Evolutionary conservation across 2,797 vertebrate species (phyloP), one percentile per base, ranked within the genome.

Genomic region (Falco naumanni): DNA sequence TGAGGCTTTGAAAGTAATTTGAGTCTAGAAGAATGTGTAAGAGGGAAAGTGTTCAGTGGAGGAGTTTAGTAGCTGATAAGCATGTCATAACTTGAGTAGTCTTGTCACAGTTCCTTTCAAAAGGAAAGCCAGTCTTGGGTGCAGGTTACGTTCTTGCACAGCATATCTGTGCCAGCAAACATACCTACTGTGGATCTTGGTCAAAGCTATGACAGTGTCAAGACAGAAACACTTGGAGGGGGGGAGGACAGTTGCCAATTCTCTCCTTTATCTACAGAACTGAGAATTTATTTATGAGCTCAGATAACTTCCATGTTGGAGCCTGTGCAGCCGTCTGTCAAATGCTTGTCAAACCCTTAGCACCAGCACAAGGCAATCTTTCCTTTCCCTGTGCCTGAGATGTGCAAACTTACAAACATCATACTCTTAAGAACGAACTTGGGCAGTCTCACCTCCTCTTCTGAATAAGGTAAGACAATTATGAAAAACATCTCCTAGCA

Each of bases 61-160:
- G 47, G 51, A 37, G 37, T 22, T 51, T 2, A 28, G 63, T 3
- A 24, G 79, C 50, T 66, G 70, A 9, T 37, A 4, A 63, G 24
- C 3, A 0, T 9, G 20, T 18, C 3, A 1, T 13, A 39, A 1
- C 18, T 43, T 17, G 0, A 70, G 56, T 21, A 51, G 31, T 3
- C 8, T 16, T 12, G 24, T 4, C 8, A 3, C 8, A 28, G 1
- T 22, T 45, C 15, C 43, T 66, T 33, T 29, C 5, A 0, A 5
- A 13, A 28, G 34, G 50, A 71, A 57, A 51, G 37, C 25, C n/a
- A 17, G 26, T 11, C 39, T 83, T 33, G 66, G 31, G 33, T 54
- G 53, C 53, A 37, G 87, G 66, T 39, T 10, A 1, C 1, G 0
- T 2, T 39, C 37, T 60, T 41, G 57, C 10, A 1, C 31, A 48